Percentiles rank a stretch among this genome's conserved stretches.
Conservation (phyloP, 2,113 vertebrate species). For the Misgurnus anguillicaudatus region DNA sequence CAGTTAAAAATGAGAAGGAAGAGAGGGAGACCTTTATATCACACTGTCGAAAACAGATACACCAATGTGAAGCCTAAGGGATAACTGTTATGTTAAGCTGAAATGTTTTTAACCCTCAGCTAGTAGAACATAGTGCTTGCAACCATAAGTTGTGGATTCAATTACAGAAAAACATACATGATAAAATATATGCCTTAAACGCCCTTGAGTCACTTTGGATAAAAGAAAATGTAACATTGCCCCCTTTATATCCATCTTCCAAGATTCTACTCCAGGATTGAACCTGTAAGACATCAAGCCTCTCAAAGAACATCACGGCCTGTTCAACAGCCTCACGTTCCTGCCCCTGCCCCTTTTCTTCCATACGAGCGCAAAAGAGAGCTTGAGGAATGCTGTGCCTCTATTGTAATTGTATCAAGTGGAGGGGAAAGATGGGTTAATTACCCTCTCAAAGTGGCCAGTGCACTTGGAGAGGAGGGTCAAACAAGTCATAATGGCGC, state of each 20-base stretch:
- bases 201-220: too few relatives aligned
- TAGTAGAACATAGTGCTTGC: too few relatives aligned
- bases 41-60: background rate
- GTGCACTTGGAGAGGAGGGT: conserved; percentile 47
- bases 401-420: conserved; percentile 45
- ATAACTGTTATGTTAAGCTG: too few relatives aligned
- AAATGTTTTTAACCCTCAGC: too few relatives aligned
- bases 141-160: too few relatives aligned
- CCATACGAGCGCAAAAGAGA: conserved; percentile 17
- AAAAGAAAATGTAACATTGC: too few relatives aligned
- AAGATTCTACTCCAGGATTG: background rate
- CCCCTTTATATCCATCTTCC: background rate
- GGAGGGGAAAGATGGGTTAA: conserved; percentile 48
- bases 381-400: conserved; percentile 40
- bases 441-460: conserved; percentile 46
- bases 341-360: background rate
- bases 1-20: background rate
- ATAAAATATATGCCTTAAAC: too few relatives aligned
- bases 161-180: too few relatives aligned
- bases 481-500: conserved; percentile 46
- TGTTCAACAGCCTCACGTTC: background rate
- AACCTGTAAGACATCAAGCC: background rate
- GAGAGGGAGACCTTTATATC: conserved; percentile 16
- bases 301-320: background rate
- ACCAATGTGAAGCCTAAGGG: too few relatives aligned